These are phyloP conservation scores for Anser cygnoides DNA, from an alignment of 2,113 vertebrate species.

Conservation along the genomic window DNA sequence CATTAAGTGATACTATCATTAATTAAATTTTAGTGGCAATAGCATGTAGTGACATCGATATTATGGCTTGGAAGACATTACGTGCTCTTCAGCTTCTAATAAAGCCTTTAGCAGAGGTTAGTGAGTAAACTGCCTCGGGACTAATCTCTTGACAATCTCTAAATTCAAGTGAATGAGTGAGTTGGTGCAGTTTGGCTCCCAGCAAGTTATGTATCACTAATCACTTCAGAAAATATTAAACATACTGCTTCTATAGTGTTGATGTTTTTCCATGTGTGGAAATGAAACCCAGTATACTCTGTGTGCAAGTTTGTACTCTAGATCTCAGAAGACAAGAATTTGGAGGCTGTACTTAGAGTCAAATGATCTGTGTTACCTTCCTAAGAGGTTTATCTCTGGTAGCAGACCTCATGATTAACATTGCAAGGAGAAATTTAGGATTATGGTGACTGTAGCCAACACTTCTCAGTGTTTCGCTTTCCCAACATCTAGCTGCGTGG, in stretches of 20 bases:
- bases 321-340: neutral
- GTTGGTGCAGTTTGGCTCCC: neutral
- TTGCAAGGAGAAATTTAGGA: neutral
- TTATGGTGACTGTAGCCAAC: neutral
- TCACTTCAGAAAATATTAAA: neutral
- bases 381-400: rapidly evolving
- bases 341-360: neutral
- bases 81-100: neutral
- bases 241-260: neutral
- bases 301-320: too few species aligned
- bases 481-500: neutral
- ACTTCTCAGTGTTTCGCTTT: neutral
- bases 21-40: neutral
- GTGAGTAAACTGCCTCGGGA: neutral
- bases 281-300: neutral
- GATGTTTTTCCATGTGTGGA: neutral
- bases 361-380: neutral
- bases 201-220: neutral
- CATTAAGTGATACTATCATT: neutral
- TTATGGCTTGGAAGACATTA: neutral
- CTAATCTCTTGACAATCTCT: neutral
- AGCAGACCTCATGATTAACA: neutral
- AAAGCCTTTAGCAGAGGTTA: neutral
- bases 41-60: neutral
- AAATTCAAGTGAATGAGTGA: neutral